Conservation (phyloP, 2,797 vertebrate genomes). For the Cossypha niveicapilla region DNA sequence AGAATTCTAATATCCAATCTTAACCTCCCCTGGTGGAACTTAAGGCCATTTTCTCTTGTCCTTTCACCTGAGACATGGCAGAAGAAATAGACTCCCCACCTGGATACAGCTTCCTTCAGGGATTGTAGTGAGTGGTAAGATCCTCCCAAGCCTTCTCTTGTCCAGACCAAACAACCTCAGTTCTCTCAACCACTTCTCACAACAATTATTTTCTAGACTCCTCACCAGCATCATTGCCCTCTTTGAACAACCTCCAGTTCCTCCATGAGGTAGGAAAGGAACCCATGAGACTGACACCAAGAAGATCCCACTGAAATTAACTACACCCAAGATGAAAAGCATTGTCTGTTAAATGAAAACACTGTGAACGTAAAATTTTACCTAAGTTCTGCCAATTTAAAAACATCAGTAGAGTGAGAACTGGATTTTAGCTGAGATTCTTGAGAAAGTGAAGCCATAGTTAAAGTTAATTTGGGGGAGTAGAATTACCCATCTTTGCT, state of each 20-base stretch:
- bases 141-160: not conserved
- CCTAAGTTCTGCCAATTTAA: not conserved
- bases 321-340: not conserved
- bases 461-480: not conserved
- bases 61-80: not conserved
- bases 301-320: not conserved
- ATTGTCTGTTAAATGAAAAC: not conserved
- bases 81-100: not conserved
- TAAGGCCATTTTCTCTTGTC: not conserved
- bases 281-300: not conserved
- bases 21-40: not conserved
- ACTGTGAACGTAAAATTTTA: not conserved
- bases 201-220: not conserved
- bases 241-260: not conserved
- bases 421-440: not conserved
- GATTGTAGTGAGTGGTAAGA: not conserved
- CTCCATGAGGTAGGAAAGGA: not conserved
- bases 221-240: not conserved
- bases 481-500: not conserved
- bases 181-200: not conserved
- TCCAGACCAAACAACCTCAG: not conserved
- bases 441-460: not conserved
- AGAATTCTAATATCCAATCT: not conserved
- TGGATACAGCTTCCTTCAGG: not conserved
- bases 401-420: not conserved